Evolutionary conservation across 2,888 invertebrate species (phyloP).

Genomic region (Drosophila formosana): DNA sequence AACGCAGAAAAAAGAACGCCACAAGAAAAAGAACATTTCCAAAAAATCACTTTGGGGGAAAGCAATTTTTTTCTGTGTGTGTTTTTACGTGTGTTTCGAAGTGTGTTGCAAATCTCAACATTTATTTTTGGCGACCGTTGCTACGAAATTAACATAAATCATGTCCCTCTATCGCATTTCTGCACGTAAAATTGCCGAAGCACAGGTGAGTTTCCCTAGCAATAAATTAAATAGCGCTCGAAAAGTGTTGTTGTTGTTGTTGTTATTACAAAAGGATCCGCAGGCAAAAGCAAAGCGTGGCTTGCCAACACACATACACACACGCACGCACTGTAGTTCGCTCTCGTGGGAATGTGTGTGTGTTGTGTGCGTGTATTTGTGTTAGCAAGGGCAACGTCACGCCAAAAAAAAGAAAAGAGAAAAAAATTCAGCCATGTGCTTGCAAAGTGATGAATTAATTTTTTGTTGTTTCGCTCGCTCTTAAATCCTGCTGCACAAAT

Average conservation of each 20-base stretch:
- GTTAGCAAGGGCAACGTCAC: constrained; percentile 64
- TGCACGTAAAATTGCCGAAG: constrained; percentile 87
- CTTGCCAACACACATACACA: constrained; percentile 37
- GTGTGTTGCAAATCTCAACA: constrained; percentile 53
- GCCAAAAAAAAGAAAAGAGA: constrained; percentile 37
- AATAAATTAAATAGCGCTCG: constrained; percentile 8
- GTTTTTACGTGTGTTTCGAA: constrained; percentile 58
- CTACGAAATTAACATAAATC: constrained; percentile 54
- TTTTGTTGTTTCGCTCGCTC: constrained; percentile 1
- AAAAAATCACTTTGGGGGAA: constrained; percentile 61
- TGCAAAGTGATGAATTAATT: constrained; percentile 40
- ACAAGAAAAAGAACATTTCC: constrained; percentile 74
- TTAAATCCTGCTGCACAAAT: constrained; percentile 20
- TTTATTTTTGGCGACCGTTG: too few species aligned
- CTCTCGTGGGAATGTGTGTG: constrained; percentile 21
- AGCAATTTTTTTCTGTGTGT: constrained; percentile 77
- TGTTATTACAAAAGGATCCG: constrained; percentile 42
- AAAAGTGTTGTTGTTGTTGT: constrained; percentile 15
- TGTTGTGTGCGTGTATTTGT: constrained; percentile 30
- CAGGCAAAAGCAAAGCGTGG: constrained; percentile 45
- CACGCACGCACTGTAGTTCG: constrained; percentile 7
- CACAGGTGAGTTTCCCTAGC: constrained; percentile 86
- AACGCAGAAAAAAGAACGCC: constrained; percentile 43
- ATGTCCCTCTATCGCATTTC: constrained; percentile 90
- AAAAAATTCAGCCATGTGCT: constrained; percentile 66